phyloP scores from a whole-genome alignment of 2,888 invertebrate species.

The Fragum sueziense region DNA sequence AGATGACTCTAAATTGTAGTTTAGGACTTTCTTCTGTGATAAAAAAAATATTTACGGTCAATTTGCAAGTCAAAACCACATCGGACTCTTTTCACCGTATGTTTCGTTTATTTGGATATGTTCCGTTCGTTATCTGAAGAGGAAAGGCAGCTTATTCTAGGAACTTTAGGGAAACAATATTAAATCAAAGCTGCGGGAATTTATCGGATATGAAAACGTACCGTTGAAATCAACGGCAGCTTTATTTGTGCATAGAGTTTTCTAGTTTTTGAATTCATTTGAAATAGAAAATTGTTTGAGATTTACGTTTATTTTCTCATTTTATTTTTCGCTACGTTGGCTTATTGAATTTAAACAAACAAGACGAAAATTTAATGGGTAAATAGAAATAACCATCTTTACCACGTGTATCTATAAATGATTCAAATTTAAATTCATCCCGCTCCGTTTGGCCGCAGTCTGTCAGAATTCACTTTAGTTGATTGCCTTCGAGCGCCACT shows the following conservation, averaged over 20 bases:
- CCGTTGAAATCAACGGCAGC: background rate
- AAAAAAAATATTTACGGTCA: conserved; percentile 24
- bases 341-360: background rate
- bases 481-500: background rate
- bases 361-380: background rate
- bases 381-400: background rate
- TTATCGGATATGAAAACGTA: background rate
- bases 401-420: background rate
- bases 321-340: background rate
- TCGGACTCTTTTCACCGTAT: background rate
- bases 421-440: conserved; percentile 9
- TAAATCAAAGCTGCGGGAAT: background rate
- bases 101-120: background rate
- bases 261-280: background rate
- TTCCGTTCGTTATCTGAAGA: background rate
- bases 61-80: conserved; percentile 46
- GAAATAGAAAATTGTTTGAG: background rate
- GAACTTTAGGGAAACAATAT: background rate
- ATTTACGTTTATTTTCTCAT: background rate
- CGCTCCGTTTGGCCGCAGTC: conserved; percentile 3
- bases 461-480: conserved; percentile 9
- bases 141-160: background rate
- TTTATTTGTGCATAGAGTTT: background rate
- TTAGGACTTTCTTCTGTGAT: conserved; percentile 14
- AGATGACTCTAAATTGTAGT: background rate